These are phyloP conservation scores for Enteromius mattozi DNA, from an alignment of 2,797 vertebrate species.

Conservation along the genomic window DNA sequence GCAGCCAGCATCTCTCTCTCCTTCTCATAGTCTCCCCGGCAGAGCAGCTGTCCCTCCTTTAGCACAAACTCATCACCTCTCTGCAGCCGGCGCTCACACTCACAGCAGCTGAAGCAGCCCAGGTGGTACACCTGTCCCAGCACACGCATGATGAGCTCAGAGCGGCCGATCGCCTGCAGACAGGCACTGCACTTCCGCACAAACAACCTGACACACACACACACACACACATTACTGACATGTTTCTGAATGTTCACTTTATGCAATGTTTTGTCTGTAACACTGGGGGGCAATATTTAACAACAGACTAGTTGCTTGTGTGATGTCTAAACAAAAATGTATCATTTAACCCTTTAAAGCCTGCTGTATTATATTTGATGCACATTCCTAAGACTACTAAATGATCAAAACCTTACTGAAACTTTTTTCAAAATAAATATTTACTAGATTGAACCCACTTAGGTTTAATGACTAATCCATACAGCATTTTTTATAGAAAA, in stretches of 20 bases:
- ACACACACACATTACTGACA: constrained; percentile 57
- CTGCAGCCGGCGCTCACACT: constrained; percentile 89
- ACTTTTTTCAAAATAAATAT: too few species aligned
- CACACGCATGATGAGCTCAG: constrained; percentile 91
- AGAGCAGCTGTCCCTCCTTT: constrained; percentile 91
- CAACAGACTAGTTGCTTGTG: constrained; percentile 38
- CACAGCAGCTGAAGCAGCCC: constrained; percentile 92
- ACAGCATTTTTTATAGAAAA: not conserved
- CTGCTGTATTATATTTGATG: too few species aligned
- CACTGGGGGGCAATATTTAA: constrained; percentile 80
- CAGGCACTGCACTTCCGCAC: constrained; percentile 91
- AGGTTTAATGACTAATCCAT: not conserved
- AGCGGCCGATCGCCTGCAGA: constrained; percentile 85
- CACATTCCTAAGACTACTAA: too few species aligned
- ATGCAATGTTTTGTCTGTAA: constrained; percentile 59
- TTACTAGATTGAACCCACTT: not conserved
- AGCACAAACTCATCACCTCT: constrained; percentile 91
- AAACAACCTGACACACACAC: constrained; percentile 79
- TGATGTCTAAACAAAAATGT: not conserved
- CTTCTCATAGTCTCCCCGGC: constrained; percentile 90
- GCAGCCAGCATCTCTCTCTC: constrained; percentile 90
- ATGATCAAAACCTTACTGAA: too few species aligned
- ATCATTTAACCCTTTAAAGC: not conserved
- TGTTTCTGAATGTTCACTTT: not conserved
- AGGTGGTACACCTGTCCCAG: constrained; percentile 90